A percentile compares a stretch with the other conserved stretches of the same genome.
These are phyloP conservation scores for Pristionchus exspectatus DNA, from an alignment of 2,888 invertebrate genomes.

Conservation along the genomic window DNA sequence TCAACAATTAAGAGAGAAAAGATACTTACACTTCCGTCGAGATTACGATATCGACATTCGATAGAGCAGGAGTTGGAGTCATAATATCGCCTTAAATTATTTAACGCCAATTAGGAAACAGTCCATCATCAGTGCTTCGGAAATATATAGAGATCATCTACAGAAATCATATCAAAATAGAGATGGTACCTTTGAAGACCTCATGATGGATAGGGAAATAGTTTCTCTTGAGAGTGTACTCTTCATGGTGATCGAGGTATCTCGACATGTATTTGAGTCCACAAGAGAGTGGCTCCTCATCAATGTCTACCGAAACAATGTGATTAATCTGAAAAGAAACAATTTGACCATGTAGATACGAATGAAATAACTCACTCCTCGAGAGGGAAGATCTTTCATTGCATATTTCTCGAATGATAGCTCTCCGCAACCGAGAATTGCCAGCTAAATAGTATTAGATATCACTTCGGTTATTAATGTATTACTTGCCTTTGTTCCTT, in stretches of 20 bases:
- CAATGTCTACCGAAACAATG: constrained; percentile 41
- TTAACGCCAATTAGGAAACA: background rate
- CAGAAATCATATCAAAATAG: background rate
- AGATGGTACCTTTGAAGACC: constrained; percentile 44
- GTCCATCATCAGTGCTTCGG: background rate
- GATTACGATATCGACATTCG: constrained; percentile 33
- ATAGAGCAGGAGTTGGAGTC: background rate
- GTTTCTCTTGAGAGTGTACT: background rate
- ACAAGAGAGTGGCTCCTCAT: background rate
- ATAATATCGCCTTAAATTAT: constrained; percentile 21
- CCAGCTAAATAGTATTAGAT: background rate
- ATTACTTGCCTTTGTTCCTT: background rate
- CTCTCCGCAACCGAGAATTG: constrained; percentile 55
- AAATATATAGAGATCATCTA: background rate
- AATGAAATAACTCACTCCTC: background rate
- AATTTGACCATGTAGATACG: too few relatives aligned
- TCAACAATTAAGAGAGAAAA: background rate
- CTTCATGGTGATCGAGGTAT: background rate
- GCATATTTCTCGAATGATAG: constrained; percentile 54
- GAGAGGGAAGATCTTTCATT: background rate
- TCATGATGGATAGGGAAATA: constrained; percentile 11
- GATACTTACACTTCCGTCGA: constrained; percentile 53
- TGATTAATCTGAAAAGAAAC: constrained; percentile 3
- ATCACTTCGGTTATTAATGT: background rate
- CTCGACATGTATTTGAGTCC: background rate